A percentile compares a stretch with the other conserved stretches of the same genome.
phyloP scores from a whole-genome alignment of 23 tunicate genomes.

The Botrylloides violaceus region DNA sequence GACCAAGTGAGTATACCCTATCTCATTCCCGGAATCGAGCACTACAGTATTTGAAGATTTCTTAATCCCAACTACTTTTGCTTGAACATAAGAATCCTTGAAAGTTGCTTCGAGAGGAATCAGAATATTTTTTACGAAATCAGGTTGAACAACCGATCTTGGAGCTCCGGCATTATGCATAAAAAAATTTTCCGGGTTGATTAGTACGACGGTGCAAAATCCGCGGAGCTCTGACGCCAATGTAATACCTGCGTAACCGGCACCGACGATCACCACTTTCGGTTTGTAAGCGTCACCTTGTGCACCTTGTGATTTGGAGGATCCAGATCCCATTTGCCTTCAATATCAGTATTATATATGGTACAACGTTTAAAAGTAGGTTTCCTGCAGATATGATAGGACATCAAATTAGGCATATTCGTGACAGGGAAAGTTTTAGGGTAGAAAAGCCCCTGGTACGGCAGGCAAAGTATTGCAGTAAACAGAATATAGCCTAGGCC shows the following conservation, averaged over 20 bases:
- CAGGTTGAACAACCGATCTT: neutral
- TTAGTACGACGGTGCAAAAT: neutral
- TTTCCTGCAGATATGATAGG: too few relatives aligned
- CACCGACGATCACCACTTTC: slow-evolving; percentile 19
- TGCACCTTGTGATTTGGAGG: too few relatives aligned
- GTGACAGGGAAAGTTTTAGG: too few relatives aligned
- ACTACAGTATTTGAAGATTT: slow-evolving; percentile 34
- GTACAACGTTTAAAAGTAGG: too few relatives aligned
- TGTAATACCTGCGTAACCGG: slow-evolving; percentile 23
- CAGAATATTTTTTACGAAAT: neutral
- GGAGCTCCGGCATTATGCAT: slow-evolving; percentile 11
- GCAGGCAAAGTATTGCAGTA: too few relatives aligned
- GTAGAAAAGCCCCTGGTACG: too few relatives aligned
- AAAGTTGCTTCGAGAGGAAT: neutral
- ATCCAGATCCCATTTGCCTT: too few relatives aligned
- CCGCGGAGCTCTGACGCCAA: neutral
- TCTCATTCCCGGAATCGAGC: slow-evolving; percentile 30
- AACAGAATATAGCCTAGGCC: too few relatives aligned
- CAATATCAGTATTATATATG: too few relatives aligned
- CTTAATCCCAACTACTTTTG: slow-evolving; percentile 29
- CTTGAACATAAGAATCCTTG: slow-evolving; percentile 37
- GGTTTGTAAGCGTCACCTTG: neutral
- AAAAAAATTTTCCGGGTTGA: slow-evolving; percentile 11
- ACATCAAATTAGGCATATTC: too few relatives aligned
- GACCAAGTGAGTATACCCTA: slow-evolving; percentile 39